phyloP scores from a whole-genome alignment of 2,888 invertebrate species.

The Brachyptera risi region DNA sequence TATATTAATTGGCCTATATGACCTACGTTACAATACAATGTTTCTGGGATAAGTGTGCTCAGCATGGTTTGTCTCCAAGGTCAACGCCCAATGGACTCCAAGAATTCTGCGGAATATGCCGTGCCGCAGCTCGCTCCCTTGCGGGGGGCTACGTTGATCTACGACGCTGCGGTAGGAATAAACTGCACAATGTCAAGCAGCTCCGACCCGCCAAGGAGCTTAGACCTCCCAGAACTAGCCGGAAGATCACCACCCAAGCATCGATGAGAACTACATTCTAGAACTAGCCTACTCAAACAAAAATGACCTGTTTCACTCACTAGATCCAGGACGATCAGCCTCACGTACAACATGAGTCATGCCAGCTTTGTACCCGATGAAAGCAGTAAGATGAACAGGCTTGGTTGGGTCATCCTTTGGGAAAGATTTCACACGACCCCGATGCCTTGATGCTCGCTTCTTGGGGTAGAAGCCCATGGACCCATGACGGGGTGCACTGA shows the following conservation, averaged over 20 bases:
- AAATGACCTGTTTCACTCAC: conserved; percentile 60
- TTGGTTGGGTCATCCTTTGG: conserved; percentile 96
- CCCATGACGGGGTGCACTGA: conserved; percentile 99
- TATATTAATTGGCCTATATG: too few relatives aligned
- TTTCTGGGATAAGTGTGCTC: conserved; percentile 4
- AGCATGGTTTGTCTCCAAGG: conserved; percentile 28
- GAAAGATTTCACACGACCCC: conserved; percentile 99
- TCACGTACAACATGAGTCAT: conserved; percentile 99
- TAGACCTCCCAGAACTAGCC: neutral
- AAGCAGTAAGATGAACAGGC: conserved; percentile 96
- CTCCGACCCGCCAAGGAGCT: conserved; percentile 40
- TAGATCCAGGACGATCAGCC: conserved; percentile 97
- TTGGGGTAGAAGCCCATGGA: conserved; percentile 99
- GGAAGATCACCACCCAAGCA: neutral
- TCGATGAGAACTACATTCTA: neutral
- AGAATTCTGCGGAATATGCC: conserved; percentile 30
- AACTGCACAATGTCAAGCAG: conserved; percentile 42
- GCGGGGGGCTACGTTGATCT: conserved; percentile 22
- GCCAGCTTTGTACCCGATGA: conserved; percentile 98
- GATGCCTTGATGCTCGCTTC: conserved; percentile 92
- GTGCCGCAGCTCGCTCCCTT: conserved; percentile 25
- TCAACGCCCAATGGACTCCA: conserved; percentile 29
- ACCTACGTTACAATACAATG: too few relatives aligned
- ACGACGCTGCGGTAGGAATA: conserved; percentile 33
- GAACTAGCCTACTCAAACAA: too few relatives aligned